phyloP scores from a whole-genome alignment of 1,140 invertebrate species.

The Platyscapa corneri region DNA sequence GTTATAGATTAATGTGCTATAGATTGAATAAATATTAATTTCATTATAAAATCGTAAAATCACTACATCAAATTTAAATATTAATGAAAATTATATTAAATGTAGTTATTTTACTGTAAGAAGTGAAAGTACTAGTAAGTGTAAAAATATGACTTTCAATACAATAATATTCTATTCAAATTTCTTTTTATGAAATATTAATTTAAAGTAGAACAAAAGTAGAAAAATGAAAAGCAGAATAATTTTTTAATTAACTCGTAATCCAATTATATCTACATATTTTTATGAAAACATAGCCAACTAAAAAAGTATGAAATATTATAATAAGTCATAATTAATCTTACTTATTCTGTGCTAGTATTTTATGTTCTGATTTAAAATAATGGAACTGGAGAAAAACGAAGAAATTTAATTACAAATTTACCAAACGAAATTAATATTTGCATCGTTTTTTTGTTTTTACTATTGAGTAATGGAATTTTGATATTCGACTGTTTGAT shows the following conservation, averaged over 20 bases:
- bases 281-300: neutral
- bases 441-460: neutral
- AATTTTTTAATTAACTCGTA: neutral
- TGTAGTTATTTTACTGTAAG: constrained; percentile 20
- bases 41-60: neutral
- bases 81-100: constrained; percentile 7
- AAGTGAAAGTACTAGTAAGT: neutral
- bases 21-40: neutral
- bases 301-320: neutral
- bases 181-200: too few species aligned
- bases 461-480: neutral
- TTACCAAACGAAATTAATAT: neutral
- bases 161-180: neutral
- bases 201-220: neutral
- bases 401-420: neutral
- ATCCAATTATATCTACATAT: neutral
- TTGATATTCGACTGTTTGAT: neutral
- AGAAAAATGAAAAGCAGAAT: neutral
- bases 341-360: neutral
- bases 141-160: neutral
- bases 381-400: neutral
- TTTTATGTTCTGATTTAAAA: neutral
- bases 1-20: neutral
- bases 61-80: neutral
- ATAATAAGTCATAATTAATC: neutral